Evolutionary conservation across 2,797 vertebrate genomes (phyloP), one percentile per base, ranked within the genome.

Genomic region (Parambassis ranga): DNA sequence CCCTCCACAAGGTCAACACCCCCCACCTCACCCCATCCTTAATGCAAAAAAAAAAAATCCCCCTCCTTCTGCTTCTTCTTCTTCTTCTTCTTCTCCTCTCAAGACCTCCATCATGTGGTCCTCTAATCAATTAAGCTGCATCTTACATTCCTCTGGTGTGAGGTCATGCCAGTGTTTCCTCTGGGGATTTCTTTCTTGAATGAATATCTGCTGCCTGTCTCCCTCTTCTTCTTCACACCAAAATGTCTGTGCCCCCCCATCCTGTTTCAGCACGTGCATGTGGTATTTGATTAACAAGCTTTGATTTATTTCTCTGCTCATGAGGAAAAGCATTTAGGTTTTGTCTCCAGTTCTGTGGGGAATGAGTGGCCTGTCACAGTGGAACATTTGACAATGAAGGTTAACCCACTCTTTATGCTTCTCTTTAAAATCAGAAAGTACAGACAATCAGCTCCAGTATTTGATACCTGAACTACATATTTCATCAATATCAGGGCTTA

Each of bases 141-240:
- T 92, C 88, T 87, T 88, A 91, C 92, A 93, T 96, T 95, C 92
- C 85, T 92, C 55, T 52, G 72, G 64, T 82, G 88, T 94, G 92
- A 94, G 90, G 90, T 97, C 93, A 95, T 48, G 67, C 60, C 61
- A 56, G 15, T 6, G 10, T 82, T 84, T 87, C 82, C 82, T 80
- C 67, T 0, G 36, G 68, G 77, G 68, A 27, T 39, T 80, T 82
- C 43, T 77, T 41, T 62, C 48, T 46, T 60, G 32, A 69, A 50
- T 65, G 43, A 56, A n/a, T n/a, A n/a, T n/a, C 53, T 50, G 18
- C 50, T 51, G 35, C 38, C 39, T 50, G 44, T 65, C 43, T 42
- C 60, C 19, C n/a, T 43, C 49, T 24, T 62, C 53, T 38, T 64
- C 44, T 32, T 59, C 42, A 27, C 13, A 27, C 43, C n/a, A n/a